Evolutionary conservation across 2,888 invertebrate species (phyloP).

Genomic region (Zeuzera pyrina): DNA sequence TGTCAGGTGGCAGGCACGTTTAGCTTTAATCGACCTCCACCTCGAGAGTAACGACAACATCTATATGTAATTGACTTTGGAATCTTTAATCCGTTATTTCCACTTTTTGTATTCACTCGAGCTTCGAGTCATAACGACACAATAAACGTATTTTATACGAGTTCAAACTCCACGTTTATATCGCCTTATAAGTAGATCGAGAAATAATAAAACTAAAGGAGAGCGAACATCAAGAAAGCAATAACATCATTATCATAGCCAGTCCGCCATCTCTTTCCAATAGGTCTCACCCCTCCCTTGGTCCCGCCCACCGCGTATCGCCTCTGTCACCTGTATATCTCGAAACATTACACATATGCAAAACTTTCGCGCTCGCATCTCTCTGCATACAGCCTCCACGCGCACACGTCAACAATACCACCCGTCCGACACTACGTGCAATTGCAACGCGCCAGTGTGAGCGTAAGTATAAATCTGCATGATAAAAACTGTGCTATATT

Average conservation of each 20-base stretch:
- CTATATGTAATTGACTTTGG: no score
- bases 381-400: constrained; percentile 28
- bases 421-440: constrained; percentile 12
- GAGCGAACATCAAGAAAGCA: constrained; percentile 70
- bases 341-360: constrained; percentile 74
- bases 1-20: constrained; percentile 37
- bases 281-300: constrained; percentile 63
- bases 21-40: constrained; percentile 44
- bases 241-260: constrained; percentile 73
- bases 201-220: constrained; percentile 71
- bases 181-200: constrained; percentile 71
- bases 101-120: constrained; percentile 60
- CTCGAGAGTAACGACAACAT: constrained; percentile 33
- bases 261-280: constrained; percentile 71
- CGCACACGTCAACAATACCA: constrained; percentile 24
- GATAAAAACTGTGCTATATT: constrained; percentile 70
- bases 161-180: constrained; percentile 69
- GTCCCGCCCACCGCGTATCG: constrained; percentile 68
- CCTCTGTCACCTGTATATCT: constrained; percentile 72
- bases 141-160: constrained; percentile 68
- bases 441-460: constrained; percentile 27
- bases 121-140: constrained; percentile 53
- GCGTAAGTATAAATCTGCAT: constrained; percentile 58
- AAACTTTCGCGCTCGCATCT: constrained; percentile 66
- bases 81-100: constrained; percentile 61